These are phyloP conservation scores for Ophraella communa DNA, from an alignment of 2,888 invertebrate species.

Conservation along the genomic window DNA sequence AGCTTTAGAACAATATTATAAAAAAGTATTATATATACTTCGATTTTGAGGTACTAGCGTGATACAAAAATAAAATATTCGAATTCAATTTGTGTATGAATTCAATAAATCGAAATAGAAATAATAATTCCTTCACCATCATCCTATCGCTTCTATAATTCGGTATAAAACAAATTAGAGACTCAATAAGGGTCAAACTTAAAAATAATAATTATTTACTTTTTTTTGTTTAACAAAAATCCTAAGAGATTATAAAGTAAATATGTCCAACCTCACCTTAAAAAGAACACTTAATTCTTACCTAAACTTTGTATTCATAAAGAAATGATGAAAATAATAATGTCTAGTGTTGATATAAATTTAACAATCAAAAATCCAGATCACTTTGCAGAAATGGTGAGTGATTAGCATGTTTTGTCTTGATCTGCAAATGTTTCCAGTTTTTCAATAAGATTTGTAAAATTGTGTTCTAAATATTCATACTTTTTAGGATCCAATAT, in stretches of 20 bases:
- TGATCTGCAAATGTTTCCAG: too few relatives aligned
- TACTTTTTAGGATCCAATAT: too few relatives aligned
- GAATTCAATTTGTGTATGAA: too few relatives aligned
- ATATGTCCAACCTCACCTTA: constrained; percentile 11
- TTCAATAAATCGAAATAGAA: not conserved
- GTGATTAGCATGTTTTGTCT: too few relatives aligned
- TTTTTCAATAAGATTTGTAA: too few relatives aligned
- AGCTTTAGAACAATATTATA: too few relatives aligned
- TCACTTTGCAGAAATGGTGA: too few relatives aligned
- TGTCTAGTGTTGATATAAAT: not conserved
- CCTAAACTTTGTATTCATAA: constrained; percentile 11
- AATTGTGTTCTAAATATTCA: too few relatives aligned
- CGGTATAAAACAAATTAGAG: not conserved
- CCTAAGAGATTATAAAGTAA: constrained; percentile 7
- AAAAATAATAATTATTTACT: constrained; percentile 4
- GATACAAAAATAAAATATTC: too few relatives aligned
- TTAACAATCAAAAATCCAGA: too few relatives aligned
- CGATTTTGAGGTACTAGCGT: too few relatives aligned
- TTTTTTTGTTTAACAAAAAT: constrained; percentile 8
- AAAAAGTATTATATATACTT: too few relatives aligned
- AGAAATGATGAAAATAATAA: not conserved
- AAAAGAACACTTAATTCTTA: constrained; percentile 1
- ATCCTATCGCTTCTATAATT: not conserved
- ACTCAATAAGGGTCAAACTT: constrained; percentile 9
- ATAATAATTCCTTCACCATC: not conserved